These are phyloP conservation scores for Drosophila borborema DNA, from an alignment of 2,888 invertebrate genomes.

Conservation along the genomic window DNA sequence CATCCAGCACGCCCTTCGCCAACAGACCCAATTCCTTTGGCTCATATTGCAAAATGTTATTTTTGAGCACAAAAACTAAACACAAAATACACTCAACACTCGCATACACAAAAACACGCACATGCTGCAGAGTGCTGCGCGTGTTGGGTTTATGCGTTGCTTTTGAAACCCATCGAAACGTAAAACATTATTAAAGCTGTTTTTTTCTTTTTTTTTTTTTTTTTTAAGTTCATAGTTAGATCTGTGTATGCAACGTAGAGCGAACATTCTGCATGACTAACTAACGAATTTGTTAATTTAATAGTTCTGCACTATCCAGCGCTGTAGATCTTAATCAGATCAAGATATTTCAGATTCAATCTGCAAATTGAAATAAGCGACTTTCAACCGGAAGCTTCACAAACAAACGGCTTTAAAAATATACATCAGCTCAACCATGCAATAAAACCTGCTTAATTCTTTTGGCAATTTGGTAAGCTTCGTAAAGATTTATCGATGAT, in stretches of 20 bases:
- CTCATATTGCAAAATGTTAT: constrained; percentile 50
- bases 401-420: not conserved
- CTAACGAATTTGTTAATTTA: not conserved
- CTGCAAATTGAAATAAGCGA: not conserved
- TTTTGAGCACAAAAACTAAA: constrained; percentile 52
- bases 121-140: constrained; percentile 8
- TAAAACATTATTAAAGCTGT: not conserved
- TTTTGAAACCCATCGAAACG: not conserved
- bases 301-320: not conserved
- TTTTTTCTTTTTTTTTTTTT: no score
- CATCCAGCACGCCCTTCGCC: not conserved
- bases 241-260: not conserved
- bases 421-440: not conserved
- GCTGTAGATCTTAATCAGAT: not conserved
- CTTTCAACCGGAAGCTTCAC: no score
- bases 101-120: constrained; percentile 6
- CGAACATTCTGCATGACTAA: not conserved
- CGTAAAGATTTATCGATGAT: not conserved
- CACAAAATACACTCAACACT: constrained; percentile 34
- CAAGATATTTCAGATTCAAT: not conserved
- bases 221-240: not conserved
- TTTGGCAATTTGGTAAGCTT: not conserved
- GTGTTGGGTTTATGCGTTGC: constrained; percentile 24
- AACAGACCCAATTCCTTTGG: constrained; percentile 29
- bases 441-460: not conserved